These are phyloP conservation scores for Lasioglossum morio DNA, from an alignment of 2,888 invertebrate species.

Conservation along the genomic window DNA sequence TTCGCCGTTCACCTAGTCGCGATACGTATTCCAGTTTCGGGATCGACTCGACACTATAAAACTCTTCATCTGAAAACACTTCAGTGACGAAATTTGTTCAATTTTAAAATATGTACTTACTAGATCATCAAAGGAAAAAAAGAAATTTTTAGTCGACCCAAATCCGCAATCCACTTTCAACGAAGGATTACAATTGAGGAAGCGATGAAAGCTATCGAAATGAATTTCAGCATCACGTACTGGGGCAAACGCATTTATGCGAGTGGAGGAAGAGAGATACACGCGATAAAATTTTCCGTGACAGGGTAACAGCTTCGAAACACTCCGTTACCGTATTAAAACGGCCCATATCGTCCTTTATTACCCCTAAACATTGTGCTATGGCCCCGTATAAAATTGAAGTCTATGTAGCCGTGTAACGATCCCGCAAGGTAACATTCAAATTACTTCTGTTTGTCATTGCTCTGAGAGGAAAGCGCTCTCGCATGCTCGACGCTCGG, in stretches of 20 bases:
- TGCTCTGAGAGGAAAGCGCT: conserved; percentile 22
- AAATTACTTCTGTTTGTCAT: conserved; percentile 25
- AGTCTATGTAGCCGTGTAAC: neutral
- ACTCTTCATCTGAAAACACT: too few relatives aligned
- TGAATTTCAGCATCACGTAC: neutral
- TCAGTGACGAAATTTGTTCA: too few relatives aligned
- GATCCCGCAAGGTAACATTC: neutral
- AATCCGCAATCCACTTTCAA: neutral
- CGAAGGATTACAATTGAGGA: neutral
- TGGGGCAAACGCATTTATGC: neutral
- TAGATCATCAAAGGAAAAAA: too few relatives aligned
- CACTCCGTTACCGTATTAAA: conserved; percentile 1
- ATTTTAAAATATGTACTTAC: too few relatives aligned
- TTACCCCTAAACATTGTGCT: conserved; percentile 5
- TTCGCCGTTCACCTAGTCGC: too few relatives aligned
- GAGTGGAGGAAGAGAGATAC: neutral
- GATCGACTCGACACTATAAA: too few relatives aligned
- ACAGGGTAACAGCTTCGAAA: neutral
- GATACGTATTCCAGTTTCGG: too few relatives aligned
- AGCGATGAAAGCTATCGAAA: neutral
- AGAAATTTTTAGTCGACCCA: too few relatives aligned
- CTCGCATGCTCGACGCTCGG: conserved; percentile 7
- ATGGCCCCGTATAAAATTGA: neutral
- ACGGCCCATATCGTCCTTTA: neutral
- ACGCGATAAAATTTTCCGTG: neutral